A percentile compares a stretch with the other conserved stretches of the same genome.
phyloP scores from a whole-genome alignment of 2,113 vertebrate genomes.

The Tychaedon coryphoeus region DNA sequence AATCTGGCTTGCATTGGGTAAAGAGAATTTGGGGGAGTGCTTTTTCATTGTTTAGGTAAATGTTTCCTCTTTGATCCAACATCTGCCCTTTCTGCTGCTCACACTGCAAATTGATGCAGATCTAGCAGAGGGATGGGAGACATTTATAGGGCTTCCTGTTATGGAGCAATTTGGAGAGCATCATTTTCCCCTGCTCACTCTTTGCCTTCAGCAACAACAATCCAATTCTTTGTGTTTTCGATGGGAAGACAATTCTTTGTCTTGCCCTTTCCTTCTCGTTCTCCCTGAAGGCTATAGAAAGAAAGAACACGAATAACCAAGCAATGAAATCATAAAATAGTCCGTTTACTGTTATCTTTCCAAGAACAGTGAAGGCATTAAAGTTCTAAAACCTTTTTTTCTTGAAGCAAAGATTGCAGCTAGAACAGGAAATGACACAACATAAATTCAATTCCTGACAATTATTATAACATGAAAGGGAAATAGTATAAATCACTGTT shows the following conservation, averaged over 20 bases:
- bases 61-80: conserved; percentile 26
- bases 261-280: neutral
- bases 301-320: conserved; percentile 42
- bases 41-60: conserved; percentile 34
- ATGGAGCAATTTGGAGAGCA: conserved; percentile 22
- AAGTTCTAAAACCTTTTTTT: conserved; percentile 58
- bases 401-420: conserved; percentile 54
- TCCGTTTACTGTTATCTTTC: conserved; percentile 57
- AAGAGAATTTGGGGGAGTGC: neutral
- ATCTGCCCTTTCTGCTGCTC: conserved; percentile 36
- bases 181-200: conserved; percentile 29
- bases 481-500: conserved; percentile 65
- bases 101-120: neutral
- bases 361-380: conserved; percentile 61
- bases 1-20: neutral
- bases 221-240: conserved; percentile 22
- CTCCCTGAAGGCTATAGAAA: conserved; percentile 55
- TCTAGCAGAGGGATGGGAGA: neutral
- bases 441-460: conserved; percentile 66
- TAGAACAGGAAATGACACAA: conserved; percentile 68
- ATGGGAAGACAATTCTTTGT: conserved; percentile 27
- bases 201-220: conserved; percentile 37
- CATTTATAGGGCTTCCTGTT: conserved; percentile 38
- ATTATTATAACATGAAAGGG: conserved; percentile 70
- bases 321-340: conserved; percentile 65